A percentile compares a stretch with the other conserved stretches of the same genome.
Conservation (phyloP, 2,113 vertebrate species). For the Eleginops maclovinus region DNA sequence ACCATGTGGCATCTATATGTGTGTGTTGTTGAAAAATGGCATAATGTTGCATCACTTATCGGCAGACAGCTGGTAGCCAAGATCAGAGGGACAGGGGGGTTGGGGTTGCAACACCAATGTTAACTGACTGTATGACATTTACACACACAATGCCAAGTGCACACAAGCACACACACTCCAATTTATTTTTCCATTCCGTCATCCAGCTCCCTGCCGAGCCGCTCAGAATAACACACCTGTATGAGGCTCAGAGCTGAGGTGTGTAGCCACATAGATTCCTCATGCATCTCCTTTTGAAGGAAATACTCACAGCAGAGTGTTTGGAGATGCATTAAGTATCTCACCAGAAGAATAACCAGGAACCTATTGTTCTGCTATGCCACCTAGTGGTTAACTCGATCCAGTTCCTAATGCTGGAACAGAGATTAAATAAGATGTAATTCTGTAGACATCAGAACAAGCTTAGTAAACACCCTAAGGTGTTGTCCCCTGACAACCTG, state of each 20-base stretch:
- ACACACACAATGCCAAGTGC: constrained; percentile 18
- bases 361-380: constrained; percentile 57
- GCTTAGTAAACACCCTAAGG: background rate
- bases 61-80: constrained; percentile 62
- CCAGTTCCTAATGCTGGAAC: background rate
- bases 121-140: constrained; percentile 30
- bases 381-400: constrained; percentile 63
- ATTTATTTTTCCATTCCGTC: constrained; percentile 49
- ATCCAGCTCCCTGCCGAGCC: constrained; percentile 9
- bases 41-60: constrained; percentile 55
- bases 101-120: constrained; percentile 16
- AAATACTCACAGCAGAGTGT: constrained; percentile 6
- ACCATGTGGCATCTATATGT: background rate
- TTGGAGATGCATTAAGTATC: background rate
- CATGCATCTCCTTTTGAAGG: background rate
- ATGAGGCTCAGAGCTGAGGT: constrained; percentile 6
- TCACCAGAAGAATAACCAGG: background rate
- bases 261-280: constrained; percentile 13
- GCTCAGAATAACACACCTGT: constrained; percentile 31
- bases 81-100: constrained; percentile 20
- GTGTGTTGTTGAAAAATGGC: constrained; percentile 23
- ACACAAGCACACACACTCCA: constrained; percentile 1
- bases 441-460: background rate
- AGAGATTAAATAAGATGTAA: background rate
- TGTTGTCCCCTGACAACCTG: background rate